These are phyloP conservation scores for Spheniscus mendiculus DNA, from an alignment of 2,113 vertebrate genomes.

Conservation along the genomic window DNA sequence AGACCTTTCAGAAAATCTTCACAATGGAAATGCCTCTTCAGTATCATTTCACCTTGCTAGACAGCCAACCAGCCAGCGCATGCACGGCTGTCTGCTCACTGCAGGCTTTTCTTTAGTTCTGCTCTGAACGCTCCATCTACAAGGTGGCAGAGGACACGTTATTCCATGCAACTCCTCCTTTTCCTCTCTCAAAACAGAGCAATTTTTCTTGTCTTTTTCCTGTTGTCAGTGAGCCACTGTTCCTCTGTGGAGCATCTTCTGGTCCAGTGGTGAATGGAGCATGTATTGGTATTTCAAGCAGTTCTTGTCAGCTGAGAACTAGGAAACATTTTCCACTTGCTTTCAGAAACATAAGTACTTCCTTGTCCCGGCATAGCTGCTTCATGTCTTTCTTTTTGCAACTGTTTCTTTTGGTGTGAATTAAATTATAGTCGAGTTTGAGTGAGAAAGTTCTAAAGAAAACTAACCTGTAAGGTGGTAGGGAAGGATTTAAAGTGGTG, in stretches of 20 bases:
- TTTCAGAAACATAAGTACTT: neutral
- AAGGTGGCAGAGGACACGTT: neutral
- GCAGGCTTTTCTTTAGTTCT: neutral
- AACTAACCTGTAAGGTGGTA: neutral
- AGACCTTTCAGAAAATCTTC: conserved; percentile 15
- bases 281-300: neutral
- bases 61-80: rapidly evolving
- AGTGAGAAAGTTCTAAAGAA: neutral
- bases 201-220: neutral
- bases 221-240: neutral
- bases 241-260: neutral
- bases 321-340: neutral
- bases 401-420: neutral
- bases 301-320: neutral
- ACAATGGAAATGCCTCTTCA: conserved; percentile 20
- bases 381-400: neutral
- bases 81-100: neutral
- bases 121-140: neutral
- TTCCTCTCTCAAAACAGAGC: neutral
- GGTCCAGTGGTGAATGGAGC: neutral
- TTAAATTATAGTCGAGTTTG: neutral
- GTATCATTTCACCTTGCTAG: neutral
- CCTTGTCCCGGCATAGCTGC: neutral
- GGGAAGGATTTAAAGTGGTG: neutral
- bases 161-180: neutral